phyloP scores from a whole-genome alignment of 2,113 vertebrate species.

The Takifugu bimaculatus region DNA sequence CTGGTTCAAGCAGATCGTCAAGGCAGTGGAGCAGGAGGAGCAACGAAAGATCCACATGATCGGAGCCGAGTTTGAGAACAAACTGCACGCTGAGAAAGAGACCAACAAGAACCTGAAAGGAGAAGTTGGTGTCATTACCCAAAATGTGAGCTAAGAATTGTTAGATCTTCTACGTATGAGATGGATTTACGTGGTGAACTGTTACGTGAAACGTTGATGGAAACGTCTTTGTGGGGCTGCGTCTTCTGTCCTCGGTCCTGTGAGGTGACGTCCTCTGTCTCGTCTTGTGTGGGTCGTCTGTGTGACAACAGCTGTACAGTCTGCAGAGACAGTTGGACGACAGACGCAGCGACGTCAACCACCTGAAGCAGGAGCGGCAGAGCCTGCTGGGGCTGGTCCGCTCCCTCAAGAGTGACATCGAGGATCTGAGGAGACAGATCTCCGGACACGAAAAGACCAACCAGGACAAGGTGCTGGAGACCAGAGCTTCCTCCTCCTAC shows the following conservation, averaged over 20 bases:
- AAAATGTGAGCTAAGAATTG: slow-evolving; percentile 76
- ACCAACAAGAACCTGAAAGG: slow-evolving; percentile 78
- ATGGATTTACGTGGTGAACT: background rate
- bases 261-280: no score
- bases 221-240: background rate
- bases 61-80: slow-evolving; percentile 79
- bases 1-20: slow-evolving; percentile 79
- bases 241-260: background rate
- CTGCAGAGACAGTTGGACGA: slow-evolving; percentile 85
- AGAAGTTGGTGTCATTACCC: slow-evolving; percentile 81
- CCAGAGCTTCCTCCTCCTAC: background rate
- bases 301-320: slow-evolving; percentile 74
- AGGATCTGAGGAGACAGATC: slow-evolving; percentile 82
- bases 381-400: slow-evolving; percentile 80
- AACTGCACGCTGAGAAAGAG: slow-evolving; percentile 79
- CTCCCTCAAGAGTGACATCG: slow-evolving; percentile 83
- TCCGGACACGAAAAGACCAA: slow-evolving; percentile 80
- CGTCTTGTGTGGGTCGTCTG: background rate
- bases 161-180: background rate
- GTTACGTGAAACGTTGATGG: no score
- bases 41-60: slow-evolving; percentile 81
- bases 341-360: slow-evolving; percentile 67
- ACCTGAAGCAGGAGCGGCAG: slow-evolving; percentile 79
- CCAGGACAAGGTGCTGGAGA: slow-evolving; percentile 82
- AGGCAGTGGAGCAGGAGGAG: slow-evolving; percentile 84